A percentile compares a stretch with the other conserved stretches of the same genome.
Evolutionary conservation across 1,140 invertebrate species (phyloP).

Genomic region (Tenebrio molitor): DNA sequence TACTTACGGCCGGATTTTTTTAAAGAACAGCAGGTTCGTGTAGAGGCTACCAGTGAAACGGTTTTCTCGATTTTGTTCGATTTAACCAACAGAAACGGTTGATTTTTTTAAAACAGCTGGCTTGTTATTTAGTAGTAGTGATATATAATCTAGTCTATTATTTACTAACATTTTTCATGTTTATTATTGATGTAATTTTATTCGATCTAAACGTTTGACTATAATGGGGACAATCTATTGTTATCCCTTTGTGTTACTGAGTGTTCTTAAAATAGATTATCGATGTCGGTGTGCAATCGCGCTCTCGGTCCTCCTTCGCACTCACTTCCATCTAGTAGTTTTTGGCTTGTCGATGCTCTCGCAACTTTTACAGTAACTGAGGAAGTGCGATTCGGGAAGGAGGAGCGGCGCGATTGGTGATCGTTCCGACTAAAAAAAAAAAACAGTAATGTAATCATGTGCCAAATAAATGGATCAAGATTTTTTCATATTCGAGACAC

Average conservation of each 20-base stretch:
- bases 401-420: neutral
- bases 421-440: neutral
- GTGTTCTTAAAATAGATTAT: slow-evolving; percentile 50
- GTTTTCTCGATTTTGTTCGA: neutral
- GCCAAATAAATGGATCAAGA: slow-evolving; percentile 55
- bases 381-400: neutral
- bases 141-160: slow-evolving; percentile 54
- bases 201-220: slow-evolving; percentile 60
- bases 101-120: slow-evolving; percentile 18
- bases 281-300: slow-evolving; percentile 3
- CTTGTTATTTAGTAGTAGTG: slow-evolving; percentile 55
- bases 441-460: slow-evolving; percentile 43
- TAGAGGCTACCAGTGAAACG: slow-evolving; percentile 25
- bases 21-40: neutral
- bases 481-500: slow-evolving; percentile 40
- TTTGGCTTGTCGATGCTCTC: no score
- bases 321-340: no score
- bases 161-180: slow-evolving; percentile 48
- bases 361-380: no score
- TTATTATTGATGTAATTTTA: slow-evolving; percentile 50
- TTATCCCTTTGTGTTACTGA: slow-evolving; percentile 59
- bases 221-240: slow-evolving; percentile 64
- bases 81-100: slow-evolving; percentile 6
- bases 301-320: no score
- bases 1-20: slow-evolving; percentile 16